Evolutionary conservation across 2,888 invertebrate species (phyloP).

Genomic region (Agonopterix subpropinquella): DNA sequence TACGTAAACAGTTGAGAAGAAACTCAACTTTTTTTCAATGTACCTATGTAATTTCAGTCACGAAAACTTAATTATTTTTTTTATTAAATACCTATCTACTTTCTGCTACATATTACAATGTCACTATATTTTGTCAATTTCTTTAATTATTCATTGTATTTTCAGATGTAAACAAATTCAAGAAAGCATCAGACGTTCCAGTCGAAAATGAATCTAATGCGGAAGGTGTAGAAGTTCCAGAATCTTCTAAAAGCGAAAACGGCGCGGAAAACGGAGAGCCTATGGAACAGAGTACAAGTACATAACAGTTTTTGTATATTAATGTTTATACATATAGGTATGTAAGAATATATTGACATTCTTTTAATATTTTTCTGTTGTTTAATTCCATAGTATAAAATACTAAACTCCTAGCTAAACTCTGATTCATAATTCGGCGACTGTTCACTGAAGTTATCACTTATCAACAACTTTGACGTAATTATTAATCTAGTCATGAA

Average conservation of each 20-base stretch:
- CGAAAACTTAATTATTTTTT: no score
- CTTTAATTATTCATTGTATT: constrained; percentile 2
- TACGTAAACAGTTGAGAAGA: no score
- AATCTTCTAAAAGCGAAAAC: background rate
- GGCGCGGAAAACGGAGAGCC: background rate
- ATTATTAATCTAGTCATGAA: no score
- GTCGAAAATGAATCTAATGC: constrained; percentile 11
- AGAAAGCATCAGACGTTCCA: constrained; percentile 69
- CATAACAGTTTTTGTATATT: background rate
- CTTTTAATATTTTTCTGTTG: background rate
- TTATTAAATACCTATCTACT: no score
- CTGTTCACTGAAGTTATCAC: no score
- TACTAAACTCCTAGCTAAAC: no score
- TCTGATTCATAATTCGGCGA: no score
- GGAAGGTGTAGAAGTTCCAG: constrained; percentile 7
- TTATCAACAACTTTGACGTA: no score
- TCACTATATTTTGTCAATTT: no score
- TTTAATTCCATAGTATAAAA: constrained; percentile 12
- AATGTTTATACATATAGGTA: background rate
- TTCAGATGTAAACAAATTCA: constrained; percentile 83
- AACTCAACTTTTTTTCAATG: no score
- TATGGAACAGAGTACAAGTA: constrained; percentile 4
- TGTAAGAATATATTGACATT: background rate
- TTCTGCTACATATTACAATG: no score
- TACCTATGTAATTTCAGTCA: no score